Percentiles rank a stretch among this genome's conserved stretches.
phyloP scores from a whole-genome alignment of 2,888 invertebrate genomes.

The Microctonus brassicae region DNA sequence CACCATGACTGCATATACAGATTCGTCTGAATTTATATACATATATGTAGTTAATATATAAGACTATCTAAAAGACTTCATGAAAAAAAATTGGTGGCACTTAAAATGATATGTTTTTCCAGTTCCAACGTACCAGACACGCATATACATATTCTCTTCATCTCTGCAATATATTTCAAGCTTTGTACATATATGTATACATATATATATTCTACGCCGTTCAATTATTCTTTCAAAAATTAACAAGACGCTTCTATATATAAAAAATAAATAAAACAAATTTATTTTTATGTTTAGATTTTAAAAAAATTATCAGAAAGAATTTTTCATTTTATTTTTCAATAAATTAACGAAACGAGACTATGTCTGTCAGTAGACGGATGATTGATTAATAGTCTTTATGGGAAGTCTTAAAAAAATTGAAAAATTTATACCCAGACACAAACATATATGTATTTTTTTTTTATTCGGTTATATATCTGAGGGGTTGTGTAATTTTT shows the following conservation, averaged over 20 bases:
- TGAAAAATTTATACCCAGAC: neutral
- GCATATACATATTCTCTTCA: neutral
- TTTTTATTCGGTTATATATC: neutral
- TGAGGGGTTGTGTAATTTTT: conserved; percentile 32
- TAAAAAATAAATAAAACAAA: neutral
- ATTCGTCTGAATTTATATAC: neutral
- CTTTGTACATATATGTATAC: neutral
- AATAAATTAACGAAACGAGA: neutral
- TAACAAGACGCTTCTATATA: neutral
- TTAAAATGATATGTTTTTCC: neutral
- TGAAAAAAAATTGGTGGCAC: conserved; percentile 5
- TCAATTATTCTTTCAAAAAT: neutral
- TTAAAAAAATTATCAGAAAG: no score
- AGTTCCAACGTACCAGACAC: neutral
- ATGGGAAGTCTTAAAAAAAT: neutral
- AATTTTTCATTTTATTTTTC: neutral
- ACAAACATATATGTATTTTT: neutral
- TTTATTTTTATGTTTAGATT: no score
- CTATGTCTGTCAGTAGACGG: neutral
- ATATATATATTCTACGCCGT: neutral
- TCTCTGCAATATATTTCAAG: neutral
- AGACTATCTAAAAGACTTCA: neutral
- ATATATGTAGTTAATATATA: neutral
- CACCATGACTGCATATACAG: conserved; percentile 24
- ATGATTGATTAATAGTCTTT: conserved; percentile 3